phyloP scores from a whole-genome alignment of 2,797 vertebrate species.

The Cheirogaleus major region DNA sequence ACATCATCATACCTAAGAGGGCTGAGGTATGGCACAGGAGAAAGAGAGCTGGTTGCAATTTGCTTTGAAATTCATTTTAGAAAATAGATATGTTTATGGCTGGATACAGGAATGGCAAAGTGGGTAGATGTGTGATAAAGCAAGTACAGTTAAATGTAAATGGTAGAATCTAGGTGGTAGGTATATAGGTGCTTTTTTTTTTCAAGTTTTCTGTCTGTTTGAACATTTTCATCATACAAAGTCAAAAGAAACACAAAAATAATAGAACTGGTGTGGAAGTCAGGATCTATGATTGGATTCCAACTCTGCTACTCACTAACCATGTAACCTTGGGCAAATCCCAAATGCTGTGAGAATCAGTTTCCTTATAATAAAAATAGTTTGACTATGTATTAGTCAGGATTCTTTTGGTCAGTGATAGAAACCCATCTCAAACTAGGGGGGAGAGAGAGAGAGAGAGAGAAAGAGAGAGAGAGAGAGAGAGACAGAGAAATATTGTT shows the following conservation, averaged over 20 bases:
- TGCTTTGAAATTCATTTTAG: neutral
- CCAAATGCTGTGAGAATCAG: neutral
- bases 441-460: too few relatives aligned
- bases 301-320: neutral
- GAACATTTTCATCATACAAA: conserved; percentile 4
- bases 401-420: neutral
- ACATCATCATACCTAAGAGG: neutral
- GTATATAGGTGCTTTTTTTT: neutral
- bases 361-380: neutral
- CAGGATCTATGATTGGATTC: neutral
- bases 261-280: neutral
- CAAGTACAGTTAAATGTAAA: neutral
- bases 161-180: neutral
- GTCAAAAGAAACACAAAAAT: neutral
- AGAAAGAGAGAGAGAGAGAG: too few relatives aligned
- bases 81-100: neutral
- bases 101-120: neutral
- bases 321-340: neutral
- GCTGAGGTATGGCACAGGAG: neutral
- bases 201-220: neutral
- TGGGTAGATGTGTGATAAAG: neutral
- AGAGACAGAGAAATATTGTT: neutral
- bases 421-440: neutral
- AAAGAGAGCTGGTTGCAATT: neutral
- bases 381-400: neutral